Conservation (phyloP, 2,113 vertebrate species). For the Anguilla rostrata region DNA sequence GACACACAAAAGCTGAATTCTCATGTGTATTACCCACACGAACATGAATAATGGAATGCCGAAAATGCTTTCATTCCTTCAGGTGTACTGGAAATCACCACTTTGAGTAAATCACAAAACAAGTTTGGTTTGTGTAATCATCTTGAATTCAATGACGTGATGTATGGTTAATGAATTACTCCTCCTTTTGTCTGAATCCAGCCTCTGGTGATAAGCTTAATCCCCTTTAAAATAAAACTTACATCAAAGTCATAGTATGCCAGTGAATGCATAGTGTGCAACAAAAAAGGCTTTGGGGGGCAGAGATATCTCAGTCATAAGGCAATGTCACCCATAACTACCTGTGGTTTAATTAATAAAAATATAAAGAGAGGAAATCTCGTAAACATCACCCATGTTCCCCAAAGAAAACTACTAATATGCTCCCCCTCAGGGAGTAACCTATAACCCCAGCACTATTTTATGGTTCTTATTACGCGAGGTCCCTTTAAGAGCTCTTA, state of each 20-base stretch:
- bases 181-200: background rate
- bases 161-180: background rate
- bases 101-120: background rate
- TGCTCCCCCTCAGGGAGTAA: background rate
- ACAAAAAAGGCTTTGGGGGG: background rate
- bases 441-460: conserved; percentile 16
- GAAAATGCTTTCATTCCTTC: conserved; percentile 2
- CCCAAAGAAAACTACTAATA: background rate
- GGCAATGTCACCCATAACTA: background rate
- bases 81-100: background rate
- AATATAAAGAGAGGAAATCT: background rate
- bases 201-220: background rate
- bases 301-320: background rate
- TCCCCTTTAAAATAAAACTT: background rate
- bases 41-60: conserved; percentile 25
- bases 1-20: conserved; percentile 43
- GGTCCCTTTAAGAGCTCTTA: conserved; percentile 58
- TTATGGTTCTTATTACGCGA: conserved; percentile 36
- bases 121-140: background rate
- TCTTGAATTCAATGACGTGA: background rate
- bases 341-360: background rate
- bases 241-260: background rate
- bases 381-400: background rate
- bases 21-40: conserved; percentile 42
- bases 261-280: background rate